Base-by-base conservation (phyloP, 2,888 invertebrate species). In the Macrophya alboannulata region DNA sequence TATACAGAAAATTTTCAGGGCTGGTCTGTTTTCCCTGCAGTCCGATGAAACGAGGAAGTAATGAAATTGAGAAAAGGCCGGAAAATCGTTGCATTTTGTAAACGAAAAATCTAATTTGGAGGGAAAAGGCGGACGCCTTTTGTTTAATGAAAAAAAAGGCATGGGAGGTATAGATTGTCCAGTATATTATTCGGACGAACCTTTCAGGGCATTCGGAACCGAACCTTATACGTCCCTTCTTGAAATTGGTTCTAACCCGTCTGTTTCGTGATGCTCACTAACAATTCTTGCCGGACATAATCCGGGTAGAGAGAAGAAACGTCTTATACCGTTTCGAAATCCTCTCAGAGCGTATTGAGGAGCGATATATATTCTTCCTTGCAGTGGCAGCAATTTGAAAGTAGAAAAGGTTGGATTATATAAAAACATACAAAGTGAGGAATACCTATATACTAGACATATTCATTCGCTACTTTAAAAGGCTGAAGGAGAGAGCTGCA, bases 201-300 rank as follows among this genome's bases (percentile, higher is more conserved):
- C 37, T 31, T 51, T 21, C 9, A 55, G 15, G 51, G 76, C 15
- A 51, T 76, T 51, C 21, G 65, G 65, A 37, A 62, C 3, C n/a
- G 21, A 31, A 31, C 31, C 31, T 31, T 31, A 31, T 10, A 15
- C 15, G 25, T 31, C 37, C 37, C 37, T 68, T 17, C 21, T 31
- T 21, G 72, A 45, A 72, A 72, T 72, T 72, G 72, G 72, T 43
- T 72, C 72, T 43, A 72, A 55, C 43, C 17, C 77, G 77, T 77
- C 31, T 17, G 77, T 55, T 31, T 77, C 77, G 51, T 12, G 31
- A 51, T 51, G 21, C 51, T 77, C 15, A 8, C 51, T 77, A 48
- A 77, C 77, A 77, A 77, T 77, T 77, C 77, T 48, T 51, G 10
- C 15, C 74, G 31, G 51, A 51, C 43, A 77, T 81, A 81, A 81